These are phyloP conservation scores for Trichopria drosophilae DNA, from an alignment of 2,888 invertebrate genomes.

Conservation along the genomic window DNA sequence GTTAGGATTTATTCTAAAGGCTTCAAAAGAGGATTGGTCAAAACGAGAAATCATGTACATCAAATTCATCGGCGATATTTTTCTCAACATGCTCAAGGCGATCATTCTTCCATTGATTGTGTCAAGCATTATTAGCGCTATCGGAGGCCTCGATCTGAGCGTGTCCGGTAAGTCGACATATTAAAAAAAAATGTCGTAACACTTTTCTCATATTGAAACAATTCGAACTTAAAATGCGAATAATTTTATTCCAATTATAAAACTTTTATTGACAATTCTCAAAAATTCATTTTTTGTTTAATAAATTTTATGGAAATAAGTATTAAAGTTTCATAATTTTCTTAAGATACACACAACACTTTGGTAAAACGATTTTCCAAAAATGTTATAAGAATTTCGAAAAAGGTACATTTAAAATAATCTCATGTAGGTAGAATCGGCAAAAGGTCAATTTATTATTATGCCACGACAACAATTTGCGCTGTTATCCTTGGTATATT, in stretches of 20 bases:
- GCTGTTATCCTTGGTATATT: constrained; percentile 74
- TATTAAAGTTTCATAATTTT: too few relatives aligned
- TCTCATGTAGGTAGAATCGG: constrained; percentile 62
- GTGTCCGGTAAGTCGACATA: constrained; percentile 65
- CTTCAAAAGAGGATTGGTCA: constrained; percentile 57
- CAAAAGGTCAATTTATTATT: constrained; percentile 68
- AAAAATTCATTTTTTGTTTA: too few relatives aligned
- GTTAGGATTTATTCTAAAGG: constrained; percentile 61
- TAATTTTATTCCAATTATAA: constrained; percentile 2
- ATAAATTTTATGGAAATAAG: too few relatives aligned
- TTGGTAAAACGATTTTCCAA: too few relatives aligned
- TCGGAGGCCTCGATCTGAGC: constrained; percentile 70
- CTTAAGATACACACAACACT: too few relatives aligned
- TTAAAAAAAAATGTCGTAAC: not conserved
- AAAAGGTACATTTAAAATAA: constrained; percentile 1
- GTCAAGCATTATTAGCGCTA: constrained; percentile 70
- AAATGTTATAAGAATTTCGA: constrained; percentile 1
- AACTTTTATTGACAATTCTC: too few relatives aligned
- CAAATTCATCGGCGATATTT: constrained; percentile 71
- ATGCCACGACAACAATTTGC: constrained; percentile 69
- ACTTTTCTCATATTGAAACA: not conserved
- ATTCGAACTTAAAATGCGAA: too few relatives aligned
- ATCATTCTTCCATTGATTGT: constrained; percentile 74
- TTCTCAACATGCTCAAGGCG: constrained; percentile 73
- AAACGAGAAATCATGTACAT: constrained; percentile 70